phyloP scores from a whole-genome alignment of 2,113 vertebrate species.

The Sylvilagus bachmani region DNA sequence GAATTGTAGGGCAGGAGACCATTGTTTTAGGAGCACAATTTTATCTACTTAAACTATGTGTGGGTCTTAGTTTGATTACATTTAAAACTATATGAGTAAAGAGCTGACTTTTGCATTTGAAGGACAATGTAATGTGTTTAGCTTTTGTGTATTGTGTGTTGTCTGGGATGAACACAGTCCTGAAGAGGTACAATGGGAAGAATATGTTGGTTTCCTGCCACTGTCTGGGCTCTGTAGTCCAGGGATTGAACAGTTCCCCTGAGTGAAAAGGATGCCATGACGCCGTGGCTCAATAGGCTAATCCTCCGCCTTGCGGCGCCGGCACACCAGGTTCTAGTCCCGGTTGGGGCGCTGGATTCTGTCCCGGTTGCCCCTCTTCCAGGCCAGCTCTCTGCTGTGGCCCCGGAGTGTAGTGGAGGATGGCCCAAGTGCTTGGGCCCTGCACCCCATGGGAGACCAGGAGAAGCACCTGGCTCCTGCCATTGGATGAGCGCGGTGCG shows the following conservation, averaged over 20 bases:
- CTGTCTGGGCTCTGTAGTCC: not conserved
- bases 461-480: too few relatives aligned
- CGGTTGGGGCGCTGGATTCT: too few relatives aligned
- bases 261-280: not conserved
- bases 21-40: not conserved
- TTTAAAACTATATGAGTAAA: not conserved
- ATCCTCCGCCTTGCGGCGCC: too few relatives aligned
- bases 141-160: not conserved
- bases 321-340: too few relatives aligned
- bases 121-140: not conserved
- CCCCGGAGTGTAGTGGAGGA: too few relatives aligned
- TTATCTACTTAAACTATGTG: constrained; percentile 9
- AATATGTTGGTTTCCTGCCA: not conserved
- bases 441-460: too few relatives aligned
- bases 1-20: not conserved
- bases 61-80: constrained; percentile 22
- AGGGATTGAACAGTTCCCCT: not conserved
- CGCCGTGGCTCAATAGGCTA: too few relatives aligned
- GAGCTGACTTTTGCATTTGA: not conserved
- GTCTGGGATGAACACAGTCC: not conserved
- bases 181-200: not conserved
- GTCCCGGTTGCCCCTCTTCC: too few relatives aligned
- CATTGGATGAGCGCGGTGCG: too few relatives aligned
- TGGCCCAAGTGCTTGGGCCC: too few relatives aligned
- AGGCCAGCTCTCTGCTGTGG: too few relatives aligned